phyloP scores from a whole-genome alignment of 2,888 invertebrate species.

The Harpagoxenus sublaevis region DNA sequence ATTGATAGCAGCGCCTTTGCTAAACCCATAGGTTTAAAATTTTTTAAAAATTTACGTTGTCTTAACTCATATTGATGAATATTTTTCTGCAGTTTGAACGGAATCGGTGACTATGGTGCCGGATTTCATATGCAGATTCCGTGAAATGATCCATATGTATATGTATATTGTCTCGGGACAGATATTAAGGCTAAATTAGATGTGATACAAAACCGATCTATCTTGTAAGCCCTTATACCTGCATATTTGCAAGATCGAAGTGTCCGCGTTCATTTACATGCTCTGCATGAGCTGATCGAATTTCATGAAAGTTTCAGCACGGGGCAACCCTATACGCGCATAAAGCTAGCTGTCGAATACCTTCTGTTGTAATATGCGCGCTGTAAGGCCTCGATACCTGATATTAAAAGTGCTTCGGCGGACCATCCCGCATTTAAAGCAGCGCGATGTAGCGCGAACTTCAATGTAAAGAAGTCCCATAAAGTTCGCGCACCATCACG shows the following conservation, averaged over 20 bases:
- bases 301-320: slow-evolving; percentile 45
- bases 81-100: too few relatives aligned
- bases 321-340: slow-evolving; percentile 10
- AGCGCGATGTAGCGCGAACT: slow-evolving; percentile 28
- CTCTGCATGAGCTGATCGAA: slow-evolving; percentile 41
- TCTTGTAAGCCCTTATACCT: slow-evolving; percentile 4
- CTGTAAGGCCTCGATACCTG: slow-evolving; percentile 45
- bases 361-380: slow-evolving; percentile 50
- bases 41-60: too few relatives aligned
- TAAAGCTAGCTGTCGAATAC: slow-evolving; percentile 23
- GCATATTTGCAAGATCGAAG: slow-evolving; percentile 46
- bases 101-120: too few relatives aligned
- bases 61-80: too few relatives aligned
- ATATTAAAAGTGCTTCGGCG: slow-evolving; percentile 53
- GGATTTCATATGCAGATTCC: too few relatives aligned
- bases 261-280: slow-evolving; percentile 47
- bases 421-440: slow-evolving; percentile 43
- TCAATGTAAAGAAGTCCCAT: slow-evolving; percentile 41
- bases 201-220: slow-evolving; percentile 18
- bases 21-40: too few relatives aligned
- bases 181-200: slow-evolving; percentile 30
- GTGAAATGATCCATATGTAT: not conserved
- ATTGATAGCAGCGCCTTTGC: too few relatives aligned
- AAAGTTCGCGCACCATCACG: slow-evolving; percentile 22
- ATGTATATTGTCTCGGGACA: not conserved